Base-by-base conservation (phyloP, 2,888 invertebrate genomes). In the Sthenelais limicola region DNA sequence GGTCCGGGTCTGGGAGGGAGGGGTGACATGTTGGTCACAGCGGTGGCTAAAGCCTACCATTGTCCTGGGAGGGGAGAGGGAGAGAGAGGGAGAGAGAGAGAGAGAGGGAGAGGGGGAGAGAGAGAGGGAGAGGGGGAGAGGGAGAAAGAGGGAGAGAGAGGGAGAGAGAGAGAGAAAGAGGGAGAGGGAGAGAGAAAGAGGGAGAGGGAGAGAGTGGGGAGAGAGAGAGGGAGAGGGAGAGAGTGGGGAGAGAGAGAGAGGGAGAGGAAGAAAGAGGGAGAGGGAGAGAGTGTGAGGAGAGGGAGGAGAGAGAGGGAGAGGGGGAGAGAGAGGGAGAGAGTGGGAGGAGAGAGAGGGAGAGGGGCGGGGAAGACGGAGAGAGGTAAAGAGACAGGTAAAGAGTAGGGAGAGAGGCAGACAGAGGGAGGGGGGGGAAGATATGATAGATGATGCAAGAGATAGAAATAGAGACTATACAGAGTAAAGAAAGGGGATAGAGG, bases 101-200 rank as follows among this genome's bases (percentile, higher is more conserved):
- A 26, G 21, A 26, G 28, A 15, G 26, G 7, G 32, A 21, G 56
- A 7, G 56, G 7, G 26, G 30, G 56, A 56, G 26, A 26, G 30
- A 7, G 30, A 26, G 12, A 56, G 18, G 30, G 56, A 56, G n/a
- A 56, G 56, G 7, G 5, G 30, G 12, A 56, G 5, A 56, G 56
- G 56, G 30, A 28, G 56, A 56, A 5, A 18, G 56, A 56, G 28
- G 32, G 26, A 56, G 28, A 26, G 21, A 26, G 28, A 15, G 26
- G 7, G 32, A 21, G 56, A 7, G 56, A 7, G 26, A 56, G 56
- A 56, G 26, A 26, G 30, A 7, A 56, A 26, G 12, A 56, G 18
- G 30, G 56, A 56, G n/a, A 56, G 56, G 7, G 5, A 56, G 12
- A 56, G 5, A 56, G 56, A 26, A 56, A 56, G 56, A 7, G 18